Base-by-base conservation (phyloP, 2,113 vertebrate species). In the Sprattus sprattus region DNA sequence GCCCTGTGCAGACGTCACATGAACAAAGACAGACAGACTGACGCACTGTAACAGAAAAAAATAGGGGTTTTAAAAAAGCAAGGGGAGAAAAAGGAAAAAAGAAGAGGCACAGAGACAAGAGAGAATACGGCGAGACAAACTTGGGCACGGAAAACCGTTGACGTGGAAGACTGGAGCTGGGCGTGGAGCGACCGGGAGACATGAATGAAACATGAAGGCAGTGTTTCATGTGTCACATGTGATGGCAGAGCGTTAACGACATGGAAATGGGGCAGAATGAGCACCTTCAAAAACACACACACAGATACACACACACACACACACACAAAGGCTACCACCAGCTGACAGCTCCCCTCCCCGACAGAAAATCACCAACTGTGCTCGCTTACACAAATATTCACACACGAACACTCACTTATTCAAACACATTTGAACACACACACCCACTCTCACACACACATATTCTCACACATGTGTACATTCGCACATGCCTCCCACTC, bases 11-110 rank as follows among this genome's bases (percentile, higher is more conserved):
- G 89, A 90, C 83, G 82, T 82, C 88, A 87, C 90, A 93, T 49
- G 86, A 91, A 93, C 88, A 91, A 89, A 94, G 92, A 95, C 91
- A 93, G 90, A 94, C 92, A 94, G 91, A 93, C 92, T 92, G 92
- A 94, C 92, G 83, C 93, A 94, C 94, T 95, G 95, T 88, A 96
- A 95, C 91, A 94, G 93, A 95, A 91, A 95, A 32, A 15, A 90
- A 94, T 94, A 64, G 94, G 91, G 88, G 93, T 93, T 92, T 25
- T 25, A 32, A 10, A 71, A 28, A 71, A 71, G 25, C 6, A 25
- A 15, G 15, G 25, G 10, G 9, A 71, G 25, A 71, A 25, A 71
- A 32, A 71, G 64, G 15, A 13, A 71, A n/a, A 85, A 54, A 49
- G 84, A 80, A 91, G 87, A 91, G 88, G 89, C 84, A 91, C 83